phyloP scores from a whole-genome alignment of 1,140 invertebrate genomes.

The Cylas formicarius region DNA sequence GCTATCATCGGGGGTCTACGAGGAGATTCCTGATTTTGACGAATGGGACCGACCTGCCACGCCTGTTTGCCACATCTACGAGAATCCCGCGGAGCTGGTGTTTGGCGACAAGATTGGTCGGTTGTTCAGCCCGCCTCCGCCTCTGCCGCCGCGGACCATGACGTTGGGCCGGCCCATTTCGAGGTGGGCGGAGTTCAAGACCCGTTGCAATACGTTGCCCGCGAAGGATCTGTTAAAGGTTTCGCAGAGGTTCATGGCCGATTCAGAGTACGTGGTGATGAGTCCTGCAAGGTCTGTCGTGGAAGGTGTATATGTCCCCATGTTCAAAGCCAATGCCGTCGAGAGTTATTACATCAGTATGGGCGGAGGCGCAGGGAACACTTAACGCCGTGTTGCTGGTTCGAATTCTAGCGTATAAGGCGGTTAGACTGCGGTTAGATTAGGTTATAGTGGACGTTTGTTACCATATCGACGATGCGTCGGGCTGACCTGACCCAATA shows the following conservation, averaged over 20 bases:
- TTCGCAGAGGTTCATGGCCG: slow-evolving; percentile 30
- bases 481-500: too few species aligned
- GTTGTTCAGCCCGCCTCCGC: slow-evolving; percentile 30
- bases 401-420: too few species aligned
- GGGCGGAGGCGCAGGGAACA: slow-evolving; percentile 25
- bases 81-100: slow-evolving; percentile 34
- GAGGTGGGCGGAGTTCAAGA: slow-evolving; percentile 4
- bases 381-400: too few species aligned
- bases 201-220: slow-evolving; percentile 29
- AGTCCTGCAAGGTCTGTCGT: slow-evolving; percentile 22
- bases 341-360: slow-evolving; percentile 35
- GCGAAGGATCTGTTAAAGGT: slow-evolving; percentile 32
- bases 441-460: too few species aligned
- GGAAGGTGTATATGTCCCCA: slow-evolving; percentile 34
- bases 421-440: too few species aligned
- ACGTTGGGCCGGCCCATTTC: slow-evolving; percentile 10
- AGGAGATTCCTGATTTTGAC: slow-evolving; percentile 45
- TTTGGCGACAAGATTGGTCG: slow-evolving; percentile 20
- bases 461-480: too few species aligned
- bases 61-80: slow-evolving; percentile 28
- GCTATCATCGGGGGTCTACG: slow-evolving; percentile 48
- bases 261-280: slow-evolving; percentile 37
- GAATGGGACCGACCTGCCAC: slow-evolving; percentile 10
- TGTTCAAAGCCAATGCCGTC: slow-evolving; percentile 31
- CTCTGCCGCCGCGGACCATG: slow-evolving; percentile 32